Evolutionary conservation across 2,888 invertebrate genomes (phyloP).

Genomic region (Sinopyrophorus schimmeli): DNA sequence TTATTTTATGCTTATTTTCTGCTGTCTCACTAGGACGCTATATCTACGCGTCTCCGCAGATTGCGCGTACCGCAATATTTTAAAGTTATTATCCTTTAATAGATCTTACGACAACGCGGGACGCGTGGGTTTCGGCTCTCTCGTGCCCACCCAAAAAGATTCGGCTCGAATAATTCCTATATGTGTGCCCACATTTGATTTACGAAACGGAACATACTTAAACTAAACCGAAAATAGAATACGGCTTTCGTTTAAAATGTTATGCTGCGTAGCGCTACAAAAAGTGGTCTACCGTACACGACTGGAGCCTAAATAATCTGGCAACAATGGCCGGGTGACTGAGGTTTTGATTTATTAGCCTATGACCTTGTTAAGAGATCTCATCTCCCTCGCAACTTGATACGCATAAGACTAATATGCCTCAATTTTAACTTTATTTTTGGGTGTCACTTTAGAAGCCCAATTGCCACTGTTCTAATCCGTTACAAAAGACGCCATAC

Average conservation of each 20-base stretch:
- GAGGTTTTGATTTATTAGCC: conserved; percentile 36
- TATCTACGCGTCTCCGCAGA: conserved; percentile 24
- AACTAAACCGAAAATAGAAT: conserved; percentile 25
- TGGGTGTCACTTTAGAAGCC: no score
- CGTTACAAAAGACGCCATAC: no score
- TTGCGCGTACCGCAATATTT: conserved; percentile 27
- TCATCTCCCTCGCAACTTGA: conserved; percentile 26
- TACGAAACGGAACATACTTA: conserved; percentile 24
- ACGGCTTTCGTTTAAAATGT: conserved; percentile 17
- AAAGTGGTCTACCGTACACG: conserved; percentile 23
- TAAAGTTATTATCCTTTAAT: conserved; percentile 26
- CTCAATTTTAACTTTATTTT: no score
- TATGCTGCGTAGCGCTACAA: conserved; percentile 16
- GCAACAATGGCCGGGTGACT: conserved; percentile 25
- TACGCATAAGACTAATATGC: no score
- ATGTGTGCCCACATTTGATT: conserved; percentile 23
- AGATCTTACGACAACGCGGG: conserved; percentile 20
- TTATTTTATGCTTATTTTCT: conserved; percentile 37
- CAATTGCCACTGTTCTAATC: no score
- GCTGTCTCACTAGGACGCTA: conserved; percentile 30
- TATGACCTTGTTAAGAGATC: conserved; percentile 33
- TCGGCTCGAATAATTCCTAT: background rate
- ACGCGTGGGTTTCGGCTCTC: conserved; percentile 15
- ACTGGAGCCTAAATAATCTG: conserved; percentile 19
- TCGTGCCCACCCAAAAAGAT: conserved; percentile 19